Conservation (phyloP, 37 sponge, comb jelly and placozoan genomes). For the Aplysina aerophoba region DNA sequence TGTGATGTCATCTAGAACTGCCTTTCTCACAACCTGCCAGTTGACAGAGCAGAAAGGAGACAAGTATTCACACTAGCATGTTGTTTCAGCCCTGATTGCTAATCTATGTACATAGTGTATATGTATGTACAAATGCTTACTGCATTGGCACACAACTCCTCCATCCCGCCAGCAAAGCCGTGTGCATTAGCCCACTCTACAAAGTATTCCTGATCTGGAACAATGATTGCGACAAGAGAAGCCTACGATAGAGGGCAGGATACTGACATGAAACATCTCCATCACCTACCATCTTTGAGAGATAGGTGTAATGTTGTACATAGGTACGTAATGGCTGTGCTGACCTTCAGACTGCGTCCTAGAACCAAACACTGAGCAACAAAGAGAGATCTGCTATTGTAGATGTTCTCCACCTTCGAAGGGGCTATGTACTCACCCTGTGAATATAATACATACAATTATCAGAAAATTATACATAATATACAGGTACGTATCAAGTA, state of each 20-base stretch:
- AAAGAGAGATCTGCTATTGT: slow-evolving; percentile 48
- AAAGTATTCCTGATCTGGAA: slow-evolving; percentile 90
- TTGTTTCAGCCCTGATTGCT: no score
- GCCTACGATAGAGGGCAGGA: background rate
- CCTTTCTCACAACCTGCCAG: slow-evolving; percentile 52
- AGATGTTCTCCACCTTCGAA: slow-evolving; percentile 92
- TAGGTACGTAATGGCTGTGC: no score
- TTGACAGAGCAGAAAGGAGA: background rate
- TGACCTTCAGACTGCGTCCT: slow-evolving; percentile 89
- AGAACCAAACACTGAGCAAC: slow-evolving; percentile 83
- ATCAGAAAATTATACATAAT: no score
- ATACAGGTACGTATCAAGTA: no score
- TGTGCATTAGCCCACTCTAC: slow-evolving; percentile 69
- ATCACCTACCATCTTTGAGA: no score
- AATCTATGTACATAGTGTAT: background rate
- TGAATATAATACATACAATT: background rate
- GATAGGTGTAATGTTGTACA: no score
- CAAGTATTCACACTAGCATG: background rate
- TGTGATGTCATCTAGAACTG: slow-evolving; percentile 67
- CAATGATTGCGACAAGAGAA: slow-evolving; percentile 68
- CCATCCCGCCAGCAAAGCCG: slow-evolving; percentile 35
- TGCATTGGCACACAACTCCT: slow-evolving; percentile 79
- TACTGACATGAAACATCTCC: no score
- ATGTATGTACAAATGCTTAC: slow-evolving; percentile 36
- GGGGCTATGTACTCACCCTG: slow-evolving; percentile 98